Evolutionary conservation across 2,888 invertebrate genomes (phyloP).

Genomic region (Tyria jacobaeae): DNA sequence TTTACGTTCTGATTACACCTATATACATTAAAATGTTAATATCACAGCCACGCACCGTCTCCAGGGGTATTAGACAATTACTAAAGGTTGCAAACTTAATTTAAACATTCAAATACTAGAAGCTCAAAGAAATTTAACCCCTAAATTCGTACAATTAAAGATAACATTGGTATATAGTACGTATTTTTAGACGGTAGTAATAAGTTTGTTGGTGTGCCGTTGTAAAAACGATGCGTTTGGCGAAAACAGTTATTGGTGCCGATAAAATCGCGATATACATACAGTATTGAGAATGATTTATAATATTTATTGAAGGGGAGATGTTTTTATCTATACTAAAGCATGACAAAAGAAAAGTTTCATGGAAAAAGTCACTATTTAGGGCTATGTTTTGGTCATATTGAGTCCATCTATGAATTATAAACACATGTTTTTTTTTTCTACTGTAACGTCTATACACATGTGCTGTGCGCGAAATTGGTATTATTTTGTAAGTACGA

Average conservation of each 20-base stretch:
- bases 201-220: slow-evolving; percentile 41
- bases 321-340: slow-evolving; percentile 53
- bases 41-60: slow-evolving; percentile 68
- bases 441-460: not conserved
- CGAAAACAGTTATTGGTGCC: slow-evolving; percentile 63
- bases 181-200: slow-evolving; percentile 17
- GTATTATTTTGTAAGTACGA: too few relatives aligned
- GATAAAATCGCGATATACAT: slow-evolving; percentile 73
- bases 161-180: not conserved
- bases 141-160: slow-evolving; percentile 15
- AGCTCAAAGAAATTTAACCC: slow-evolving; percentile 19
- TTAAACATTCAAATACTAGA: slow-evolving; percentile 12
- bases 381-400: slow-evolving; percentile 19
- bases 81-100: slow-evolving; percentile 50
- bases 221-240: slow-evolving; percentile 69
- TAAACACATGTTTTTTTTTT: not conserved
- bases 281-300: slow-evolving; percentile 68
- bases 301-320: slow-evolving; percentile 67
- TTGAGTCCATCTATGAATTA: slow-evolving; percentile 14
- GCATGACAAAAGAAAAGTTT: slow-evolving; percentile 44
- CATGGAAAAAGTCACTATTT: slow-evolving; percentile 33
- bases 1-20: slow-evolving; percentile 72
- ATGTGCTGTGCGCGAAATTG: too few relatives aligned
- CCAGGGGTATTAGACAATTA: slow-evolving; percentile 75
- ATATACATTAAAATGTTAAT: slow-evolving; percentile 81